Evolutionary conservation across 2,888 invertebrate species (phyloP).

Genomic region (Pogonocherus hispidulus): DNA sequence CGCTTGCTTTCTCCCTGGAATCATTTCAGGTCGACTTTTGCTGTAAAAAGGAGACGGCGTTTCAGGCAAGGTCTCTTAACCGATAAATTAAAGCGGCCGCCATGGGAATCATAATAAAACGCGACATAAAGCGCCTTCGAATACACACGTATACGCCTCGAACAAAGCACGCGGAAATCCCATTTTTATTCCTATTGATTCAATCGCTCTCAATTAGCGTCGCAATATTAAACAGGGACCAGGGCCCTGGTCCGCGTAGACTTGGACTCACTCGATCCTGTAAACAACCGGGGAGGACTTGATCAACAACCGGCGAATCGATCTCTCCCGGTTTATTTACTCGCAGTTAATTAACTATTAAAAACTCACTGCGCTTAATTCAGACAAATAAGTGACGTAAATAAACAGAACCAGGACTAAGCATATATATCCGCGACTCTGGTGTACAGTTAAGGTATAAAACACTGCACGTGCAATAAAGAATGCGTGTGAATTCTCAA

Average conservation of each 20-base stretch:
- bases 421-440: conserved; percentile 15
- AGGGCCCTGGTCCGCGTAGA: conserved; percentile 10
- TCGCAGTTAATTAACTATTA: conserved; percentile 49
- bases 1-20: no score
- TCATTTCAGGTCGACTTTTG: no score
- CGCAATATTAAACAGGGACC: conserved; percentile 32
- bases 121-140: not conserved
- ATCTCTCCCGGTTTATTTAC: conserved; percentile 47
- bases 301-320: conserved; percentile 43
- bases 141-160: not conserved
- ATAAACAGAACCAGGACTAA: conserved; percentile 11
- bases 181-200: conserved; percentile 23
- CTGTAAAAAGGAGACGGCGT: no score
- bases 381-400: conserved; percentile 29
- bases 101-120: not conserved
- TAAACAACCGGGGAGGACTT: conserved; percentile 29
- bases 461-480: not conserved
- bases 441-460: conserved; percentile 4
- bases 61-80: not conserved
- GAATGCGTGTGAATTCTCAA: no score
- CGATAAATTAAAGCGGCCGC: not conserved
- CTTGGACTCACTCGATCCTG: conserved; percentile 23
- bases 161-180: conserved; percentile 7
- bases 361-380: conserved; percentile 45
- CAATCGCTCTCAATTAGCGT: conserved; percentile 27